phyloP scores from a whole-genome alignment of 2,888 invertebrate species.

The Pollenia labialis region DNA sequence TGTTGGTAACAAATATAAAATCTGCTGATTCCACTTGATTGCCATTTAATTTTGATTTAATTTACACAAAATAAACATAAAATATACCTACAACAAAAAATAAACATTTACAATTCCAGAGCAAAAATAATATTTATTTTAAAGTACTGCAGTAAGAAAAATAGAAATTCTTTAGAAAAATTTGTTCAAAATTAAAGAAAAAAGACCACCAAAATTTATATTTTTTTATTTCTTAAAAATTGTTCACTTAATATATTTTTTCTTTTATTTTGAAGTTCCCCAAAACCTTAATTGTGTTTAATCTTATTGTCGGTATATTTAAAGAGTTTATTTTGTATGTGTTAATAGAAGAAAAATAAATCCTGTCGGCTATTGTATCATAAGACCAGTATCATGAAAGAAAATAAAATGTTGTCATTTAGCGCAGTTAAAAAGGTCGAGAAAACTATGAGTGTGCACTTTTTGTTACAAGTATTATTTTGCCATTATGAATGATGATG shows the following conservation, averaged over 20 bases:
- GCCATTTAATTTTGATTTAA: conserved; percentile 83
- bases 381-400: conserved; percentile 31
- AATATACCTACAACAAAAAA: conserved; percentile 47
- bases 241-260: conserved; percentile 26
- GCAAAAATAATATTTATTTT: conserved; percentile 72
- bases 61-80: conserved; percentile 81
- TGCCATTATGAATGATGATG: conserved; percentile 8
- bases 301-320: conserved; percentile 71
- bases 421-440: background rate
- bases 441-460: conserved; percentile 65
- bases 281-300: conserved; percentile 58
- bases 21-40: conserved; percentile 85
- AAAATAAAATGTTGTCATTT: conserved; percentile 30
- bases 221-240: background rate
- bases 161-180: conserved; percentile 16
- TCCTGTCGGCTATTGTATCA: conserved; percentile 53
- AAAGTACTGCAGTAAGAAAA: conserved; percentile 9
- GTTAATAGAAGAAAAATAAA: conserved; percentile 68
- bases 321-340: conserved; percentile 41
- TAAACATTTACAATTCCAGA: conserved; percentile 26
- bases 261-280: background rate
- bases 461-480: conserved; percentile 36
- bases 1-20: conserved; percentile 77
- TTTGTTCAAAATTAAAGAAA: background rate
- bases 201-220: conserved; percentile 54